These are phyloP conservation scores for Anas acuta DNA, from an alignment of 2,797 vertebrate species.

Conservation along the genomic window DNA sequence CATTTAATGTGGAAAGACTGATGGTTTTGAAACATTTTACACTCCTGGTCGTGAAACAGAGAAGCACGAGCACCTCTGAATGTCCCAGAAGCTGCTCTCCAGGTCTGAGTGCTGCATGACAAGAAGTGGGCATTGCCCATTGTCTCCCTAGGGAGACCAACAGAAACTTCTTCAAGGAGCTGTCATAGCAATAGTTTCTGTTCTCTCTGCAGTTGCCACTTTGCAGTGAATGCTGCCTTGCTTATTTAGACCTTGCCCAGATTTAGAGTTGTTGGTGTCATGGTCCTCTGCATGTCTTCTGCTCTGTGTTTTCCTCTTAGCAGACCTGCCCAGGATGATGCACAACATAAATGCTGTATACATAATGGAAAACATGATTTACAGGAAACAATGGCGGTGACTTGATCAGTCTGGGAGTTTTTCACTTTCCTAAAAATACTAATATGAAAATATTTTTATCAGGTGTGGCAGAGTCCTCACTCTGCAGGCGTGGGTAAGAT, in stretches of 20 bases:
- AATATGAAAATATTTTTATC: neutral
- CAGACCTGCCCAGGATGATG: neutral
- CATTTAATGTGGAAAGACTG: accelerated
- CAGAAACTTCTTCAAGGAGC: neutral
- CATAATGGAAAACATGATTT: neutral
- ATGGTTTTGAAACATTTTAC: neutral
- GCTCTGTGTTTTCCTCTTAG: neutral
- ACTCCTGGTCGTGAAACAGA: neutral
- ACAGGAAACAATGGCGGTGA: neutral
- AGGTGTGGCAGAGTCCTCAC: neutral
- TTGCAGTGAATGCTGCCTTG: neutral
- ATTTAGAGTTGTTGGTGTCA: neutral
- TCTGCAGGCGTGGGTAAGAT: neutral
- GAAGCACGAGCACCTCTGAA: neutral
- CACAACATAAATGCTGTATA: neutral
- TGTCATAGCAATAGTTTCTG: neutral
- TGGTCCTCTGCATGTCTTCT: neutral
- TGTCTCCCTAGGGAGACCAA: neutral
- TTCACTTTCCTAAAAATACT: neutral
- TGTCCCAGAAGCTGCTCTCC: neutral
- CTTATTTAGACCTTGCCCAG: neutral
- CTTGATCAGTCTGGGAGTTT: neutral
- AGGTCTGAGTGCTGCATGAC: neutral
- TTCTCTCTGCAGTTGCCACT: neutral
- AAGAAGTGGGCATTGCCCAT: neutral